Conservation (phyloP, 2,888 invertebrate genomes). For the Drosophila buzzatii region DNA sequence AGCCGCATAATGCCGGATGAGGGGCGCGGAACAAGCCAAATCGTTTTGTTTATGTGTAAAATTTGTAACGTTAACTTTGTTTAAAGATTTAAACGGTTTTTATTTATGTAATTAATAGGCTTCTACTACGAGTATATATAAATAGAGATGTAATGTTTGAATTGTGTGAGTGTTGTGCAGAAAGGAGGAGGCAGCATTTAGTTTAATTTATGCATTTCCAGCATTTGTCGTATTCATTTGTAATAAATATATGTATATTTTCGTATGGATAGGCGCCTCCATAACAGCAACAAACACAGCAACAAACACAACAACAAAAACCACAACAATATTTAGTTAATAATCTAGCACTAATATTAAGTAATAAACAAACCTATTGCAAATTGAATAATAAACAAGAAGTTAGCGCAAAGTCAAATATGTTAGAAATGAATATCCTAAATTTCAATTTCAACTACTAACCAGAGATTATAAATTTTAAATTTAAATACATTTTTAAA, state of each 20-base stretch:
- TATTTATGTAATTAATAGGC: slow-evolving; percentile 76
- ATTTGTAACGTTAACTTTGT: slow-evolving; percentile 74
- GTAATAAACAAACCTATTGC: slow-evolving; percentile 64
- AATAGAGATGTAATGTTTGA: slow-evolving; percentile 68
- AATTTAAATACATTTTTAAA: slow-evolving; percentile 61
- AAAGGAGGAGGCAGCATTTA: slow-evolving; percentile 66
- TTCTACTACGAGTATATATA: slow-evolving; percentile 53
- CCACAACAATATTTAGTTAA: slow-evolving; percentile 71
- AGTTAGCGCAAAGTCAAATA: slow-evolving; percentile 73
- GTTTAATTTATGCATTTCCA: slow-evolving; percentile 69
- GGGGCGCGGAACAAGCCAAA: slow-evolving; percentile 43
- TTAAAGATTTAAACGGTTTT: slow-evolving; percentile 72
- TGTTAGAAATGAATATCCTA: slow-evolving; percentile 67
- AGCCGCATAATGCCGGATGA: slow-evolving; percentile 89
- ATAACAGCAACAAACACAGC: slow-evolving; percentile 23
- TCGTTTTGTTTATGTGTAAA: slow-evolving; percentile 68
- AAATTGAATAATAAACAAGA: slow-evolving; percentile 39
- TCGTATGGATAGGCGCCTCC: slow-evolving; percentile 51
- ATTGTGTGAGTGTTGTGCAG: slow-evolving; percentile 58
- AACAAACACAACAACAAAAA: slow-evolving; percentile 17
- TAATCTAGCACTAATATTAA: slow-evolving; percentile 79
- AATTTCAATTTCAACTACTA: slow-evolving; percentile 70
- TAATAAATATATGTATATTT: slow-evolving; percentile 47
- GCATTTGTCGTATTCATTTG: slow-evolving; percentile 50
- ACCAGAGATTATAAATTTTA: slow-evolving; percentile 74